Conservation (phyloP, 2,888 invertebrate species). For the Apocheima hispidaria region DNA sequence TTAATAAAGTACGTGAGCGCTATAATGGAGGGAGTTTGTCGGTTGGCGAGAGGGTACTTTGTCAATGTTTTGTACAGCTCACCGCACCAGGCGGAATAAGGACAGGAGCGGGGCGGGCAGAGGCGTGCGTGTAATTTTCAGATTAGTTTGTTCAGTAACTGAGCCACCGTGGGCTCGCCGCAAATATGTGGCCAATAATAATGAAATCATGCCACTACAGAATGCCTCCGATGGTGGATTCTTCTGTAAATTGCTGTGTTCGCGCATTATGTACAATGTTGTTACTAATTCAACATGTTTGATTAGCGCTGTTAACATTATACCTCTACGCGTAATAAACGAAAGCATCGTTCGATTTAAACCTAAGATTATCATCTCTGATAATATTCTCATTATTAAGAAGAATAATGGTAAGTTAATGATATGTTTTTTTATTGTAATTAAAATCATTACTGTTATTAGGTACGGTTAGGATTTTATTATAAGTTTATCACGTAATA, state of each 20-base stretch:
- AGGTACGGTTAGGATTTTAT: no score
- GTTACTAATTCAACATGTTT: conserved; percentile 42
- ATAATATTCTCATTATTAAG: no score
- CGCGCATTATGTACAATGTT: conserved; percentile 43
- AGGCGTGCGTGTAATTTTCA: conserved; percentile 77
- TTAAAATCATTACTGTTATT: no score
- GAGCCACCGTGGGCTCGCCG: conserved; percentile 62
- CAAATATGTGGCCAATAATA: conserved; percentile 79
- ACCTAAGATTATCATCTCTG: background rate
- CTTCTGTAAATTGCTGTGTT: conserved; percentile 17
- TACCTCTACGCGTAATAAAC: background rate
- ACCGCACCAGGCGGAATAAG: conserved; percentile 39
- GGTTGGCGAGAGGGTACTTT: conserved; percentile 27
- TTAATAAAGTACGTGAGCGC: conserved; percentile 37
- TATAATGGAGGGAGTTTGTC: conserved; percentile 27
- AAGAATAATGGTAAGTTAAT: no score
- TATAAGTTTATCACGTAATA: no score
- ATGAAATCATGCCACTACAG: conserved; percentile 47
- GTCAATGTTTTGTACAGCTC: conserved; percentile 64
- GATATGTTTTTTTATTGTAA: no score
- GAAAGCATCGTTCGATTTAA: background rate
- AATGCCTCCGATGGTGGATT: conserved; percentile 21
- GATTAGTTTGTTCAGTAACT: conserved; percentile 83
- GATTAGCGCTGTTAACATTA: background rate
- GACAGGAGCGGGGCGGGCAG: conserved; percentile 43